A percentile compares a stretch with the other conserved stretches of the same genome.
Conservation (phyloP, 2,797 vertebrate species). For the Hemitrygon akajei region DNA sequence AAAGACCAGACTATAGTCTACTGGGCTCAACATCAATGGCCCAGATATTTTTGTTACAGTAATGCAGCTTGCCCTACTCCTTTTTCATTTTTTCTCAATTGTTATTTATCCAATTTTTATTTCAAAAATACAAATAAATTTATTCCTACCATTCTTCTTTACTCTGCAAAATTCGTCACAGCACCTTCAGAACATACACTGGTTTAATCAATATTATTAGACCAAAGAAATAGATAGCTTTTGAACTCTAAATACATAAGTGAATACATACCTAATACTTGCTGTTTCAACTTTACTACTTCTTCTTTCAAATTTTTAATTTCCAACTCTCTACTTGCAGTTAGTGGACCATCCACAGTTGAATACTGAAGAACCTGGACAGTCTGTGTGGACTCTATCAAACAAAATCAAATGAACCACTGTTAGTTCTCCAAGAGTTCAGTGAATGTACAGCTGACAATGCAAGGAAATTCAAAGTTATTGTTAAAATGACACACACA, state of each 20-base stretch:
- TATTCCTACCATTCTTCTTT: neutral
- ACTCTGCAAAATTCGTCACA: neutral
- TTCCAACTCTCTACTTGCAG: slow-evolving; percentile 82
- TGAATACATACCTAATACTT: slow-evolving; percentile 69
- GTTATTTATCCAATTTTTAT: neutral
- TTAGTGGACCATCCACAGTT: slow-evolving; percentile 68
- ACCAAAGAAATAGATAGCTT: slow-evolving; percentile 21
- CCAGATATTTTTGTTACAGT: neutral
- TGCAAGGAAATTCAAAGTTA: neutral
- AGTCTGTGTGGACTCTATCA: slow-evolving; percentile 83
- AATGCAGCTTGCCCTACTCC: neutral
- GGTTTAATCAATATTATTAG: slow-evolving; percentile 36
- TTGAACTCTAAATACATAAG: slow-evolving; percentile 33
- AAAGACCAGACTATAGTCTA: neutral
- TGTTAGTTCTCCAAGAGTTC: neutral
- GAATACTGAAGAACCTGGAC: slow-evolving; percentile 86
- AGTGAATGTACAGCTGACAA: neutral
- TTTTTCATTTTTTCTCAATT: neutral
- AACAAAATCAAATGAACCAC: slow-evolving; percentile 15
- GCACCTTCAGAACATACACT: slow-evolving; percentile 16
- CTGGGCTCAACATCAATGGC: neutral
- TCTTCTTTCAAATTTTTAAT: slow-evolving; percentile 88
- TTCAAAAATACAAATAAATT: neutral
- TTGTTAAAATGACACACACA: neutral
- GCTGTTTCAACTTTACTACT: slow-evolving; percentile 87